Evolutionary conservation across 2,113 vertebrate species (phyloP).

Genomic region (Castor canadensis): DNA sequence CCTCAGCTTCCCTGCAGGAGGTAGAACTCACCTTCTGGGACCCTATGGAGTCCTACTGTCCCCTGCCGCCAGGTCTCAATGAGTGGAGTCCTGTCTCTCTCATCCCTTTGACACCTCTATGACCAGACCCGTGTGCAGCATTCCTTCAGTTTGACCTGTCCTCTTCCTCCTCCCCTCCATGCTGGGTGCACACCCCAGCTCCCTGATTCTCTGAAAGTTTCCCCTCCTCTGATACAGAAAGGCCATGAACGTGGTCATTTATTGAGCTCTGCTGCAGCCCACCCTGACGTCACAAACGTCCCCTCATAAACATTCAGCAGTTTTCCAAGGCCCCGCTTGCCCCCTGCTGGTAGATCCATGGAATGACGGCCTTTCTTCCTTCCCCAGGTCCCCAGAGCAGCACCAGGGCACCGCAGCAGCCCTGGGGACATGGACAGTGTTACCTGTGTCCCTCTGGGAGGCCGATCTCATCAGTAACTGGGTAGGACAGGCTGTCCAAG

Average conservation of each 20-base stretch:
- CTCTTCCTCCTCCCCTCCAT: no score
- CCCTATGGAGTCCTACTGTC: background rate
- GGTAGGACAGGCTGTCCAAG: background rate
- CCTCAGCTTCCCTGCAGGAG: background rate
- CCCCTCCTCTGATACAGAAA: background rate
- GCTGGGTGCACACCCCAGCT: no score
- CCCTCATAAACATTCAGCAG: no score
- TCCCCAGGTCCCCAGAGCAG: no score
- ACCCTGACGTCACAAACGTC: background rate
- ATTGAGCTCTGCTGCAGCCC: background rate
- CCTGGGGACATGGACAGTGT: background rate
- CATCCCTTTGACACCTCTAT: no score
- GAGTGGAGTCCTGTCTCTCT: background rate
- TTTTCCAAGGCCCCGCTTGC: background rate
- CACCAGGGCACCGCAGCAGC: background rate
- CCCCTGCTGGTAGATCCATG: constrained; percentile 12
- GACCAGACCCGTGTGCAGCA: no score
- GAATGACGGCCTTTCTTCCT: background rate
- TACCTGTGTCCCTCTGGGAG: background rate
- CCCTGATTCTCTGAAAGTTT: background rate
- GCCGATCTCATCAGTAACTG: background rate
- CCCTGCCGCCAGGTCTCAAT: background rate
- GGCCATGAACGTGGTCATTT: no score
- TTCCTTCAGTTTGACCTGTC: no score
- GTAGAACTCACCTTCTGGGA: background rate